Evolutionary conservation across 2,888 invertebrate species (phyloP).

Genomic region (Pocota personata): DNA sequence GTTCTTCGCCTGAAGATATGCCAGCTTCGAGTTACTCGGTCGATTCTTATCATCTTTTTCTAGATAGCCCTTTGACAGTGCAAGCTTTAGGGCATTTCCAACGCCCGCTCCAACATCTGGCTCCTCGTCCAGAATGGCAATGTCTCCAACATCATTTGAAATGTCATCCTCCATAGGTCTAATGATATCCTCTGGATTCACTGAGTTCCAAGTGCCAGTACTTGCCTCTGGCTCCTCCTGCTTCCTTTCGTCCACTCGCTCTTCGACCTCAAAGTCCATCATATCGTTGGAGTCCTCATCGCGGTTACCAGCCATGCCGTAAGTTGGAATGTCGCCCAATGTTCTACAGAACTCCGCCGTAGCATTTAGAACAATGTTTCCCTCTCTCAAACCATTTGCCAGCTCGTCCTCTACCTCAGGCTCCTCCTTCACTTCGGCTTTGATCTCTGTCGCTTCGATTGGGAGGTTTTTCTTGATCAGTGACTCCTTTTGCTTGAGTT

Average conservation of each 20-base stretch:
- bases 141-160: conserved; percentile 81
- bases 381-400: conserved; percentile 77
- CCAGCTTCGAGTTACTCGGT: conserved; percentile 88
- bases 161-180: conserved; percentile 83
- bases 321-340: conserved; percentile 97
- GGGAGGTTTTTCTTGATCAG: conserved; percentile 79
- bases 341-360: conserved; percentile 99
- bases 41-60: conserved; percentile 91
- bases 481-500: conserved; percentile 85
- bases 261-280: conserved; percentile 82
- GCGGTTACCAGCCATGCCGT: conserved; percentile 94
- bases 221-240: conserved; percentile 84
- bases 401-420: conserved; percentile 78
- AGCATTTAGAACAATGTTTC: conserved; percentile 92
- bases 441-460: conserved; percentile 80
- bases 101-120: conserved; percentile 96
- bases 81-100: conserved; percentile 94
- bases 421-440: conserved; percentile 84
- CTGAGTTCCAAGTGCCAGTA: conserved; percentile 92
- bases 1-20: conserved; percentile 90
- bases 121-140: conserved; percentile 91
- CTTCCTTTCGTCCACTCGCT: conserved; percentile 81
- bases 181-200: conserved; percentile 85
- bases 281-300: conserved; percentile 90
- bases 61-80: conserved; percentile 96